These are phyloP conservation scores for Sthenelais limicola DNA, from an alignment of 2,888 invertebrate genomes.

Conservation along the genomic window DNA sequence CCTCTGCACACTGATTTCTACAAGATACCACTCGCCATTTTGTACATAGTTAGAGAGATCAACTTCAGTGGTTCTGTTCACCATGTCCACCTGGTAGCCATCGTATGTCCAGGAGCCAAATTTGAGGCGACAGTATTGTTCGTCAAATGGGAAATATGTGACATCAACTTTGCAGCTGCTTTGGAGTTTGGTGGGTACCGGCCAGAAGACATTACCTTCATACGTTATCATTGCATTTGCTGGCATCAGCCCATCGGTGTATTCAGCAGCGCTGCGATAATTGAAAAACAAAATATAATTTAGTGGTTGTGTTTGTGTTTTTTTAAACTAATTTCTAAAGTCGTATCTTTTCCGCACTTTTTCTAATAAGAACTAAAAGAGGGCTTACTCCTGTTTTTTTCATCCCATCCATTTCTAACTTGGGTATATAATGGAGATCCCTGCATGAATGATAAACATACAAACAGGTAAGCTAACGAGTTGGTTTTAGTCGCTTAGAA, in stretches of 20 bases:
- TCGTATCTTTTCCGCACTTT: too few relatives aligned
- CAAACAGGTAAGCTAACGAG: too few relatives aligned
- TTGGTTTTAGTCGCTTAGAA: too few relatives aligned
- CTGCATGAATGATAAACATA: too few relatives aligned
- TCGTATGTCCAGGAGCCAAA: constrained; percentile 70
- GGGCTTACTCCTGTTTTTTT: too few relatives aligned
- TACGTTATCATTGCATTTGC: constrained; percentile 75
- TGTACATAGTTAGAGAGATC: constrained; percentile 68
- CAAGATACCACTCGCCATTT: constrained; percentile 69
- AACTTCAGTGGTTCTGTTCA: constrained; percentile 60
- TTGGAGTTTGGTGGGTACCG: constrained; percentile 76
- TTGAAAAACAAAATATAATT: too few relatives aligned
- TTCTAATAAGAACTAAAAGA: too few relatives aligned
- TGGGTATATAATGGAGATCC: too few relatives aligned
- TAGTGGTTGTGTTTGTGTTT: too few relatives aligned
- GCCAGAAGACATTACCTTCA: constrained; percentile 76
- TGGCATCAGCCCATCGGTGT: constrained; percentile 76
- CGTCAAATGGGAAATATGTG: constrained; percentile 77
- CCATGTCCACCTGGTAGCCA: constrained; percentile 68
- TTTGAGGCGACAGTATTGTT: constrained; percentile 68
- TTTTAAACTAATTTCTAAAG: too few relatives aligned
- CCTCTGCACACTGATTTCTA: constrained; percentile 60
- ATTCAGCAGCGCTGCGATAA: constrained; percentile 76
- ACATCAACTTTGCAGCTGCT: constrained; percentile 76
- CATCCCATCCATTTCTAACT: too few relatives aligned